Base-by-base conservation (phyloP, 1,140 invertebrate genomes). In the Eurosta solidaginis region DNA sequence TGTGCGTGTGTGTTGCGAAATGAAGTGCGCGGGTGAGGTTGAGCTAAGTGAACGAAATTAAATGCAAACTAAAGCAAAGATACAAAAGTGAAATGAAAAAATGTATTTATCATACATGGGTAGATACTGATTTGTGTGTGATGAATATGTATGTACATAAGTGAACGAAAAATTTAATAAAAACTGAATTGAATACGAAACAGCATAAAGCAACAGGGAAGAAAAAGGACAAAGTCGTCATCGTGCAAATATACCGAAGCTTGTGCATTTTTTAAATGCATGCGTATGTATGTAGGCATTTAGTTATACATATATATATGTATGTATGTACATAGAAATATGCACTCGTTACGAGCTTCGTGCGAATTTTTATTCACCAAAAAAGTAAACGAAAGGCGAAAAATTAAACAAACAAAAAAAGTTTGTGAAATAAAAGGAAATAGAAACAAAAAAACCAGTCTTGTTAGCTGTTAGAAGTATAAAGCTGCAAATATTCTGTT, bases 11-110 rank as follows among this genome's bases (percentile, higher is more conserved):
- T 40, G 40, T 9, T 29, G 22, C 17, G 20, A 42, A 9, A 27
- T 29, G 22, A 68, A 40, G 59, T 40, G 59, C n/a, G 59, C 29
- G 59, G 59, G 59, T 33, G 29, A 33, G 33, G 33, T 40, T 5
- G 17, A 40, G 33, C 22, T 20, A 5, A 22, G 9, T 42, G 9
- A 68, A 68, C 33, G 33, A 40, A 68, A 68, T 42, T 29, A 40
- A 68, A 40, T 68, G 59, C 59, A 68, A 68, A 68, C 17, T 68
- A 9, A 40, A 68, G 54, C 25, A 68, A 40, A 68, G 29, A 68
- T 17, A 17, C n/a, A n/a, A n/a, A n/a, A n/a, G n/a, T n/a, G 10
- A 68, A 36, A 29, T 68, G n/a, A 17, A 33, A 47, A 47, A 47
- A 17, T 47, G n/a, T 14, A 47, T 29, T 25, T 36, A 40, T 40